Evolutionary conservation across 2,113 vertebrate genomes (phyloP), one percentile per base, ranked within the genome.

Genomic region (Nothoprocta perdicaria): DNA sequence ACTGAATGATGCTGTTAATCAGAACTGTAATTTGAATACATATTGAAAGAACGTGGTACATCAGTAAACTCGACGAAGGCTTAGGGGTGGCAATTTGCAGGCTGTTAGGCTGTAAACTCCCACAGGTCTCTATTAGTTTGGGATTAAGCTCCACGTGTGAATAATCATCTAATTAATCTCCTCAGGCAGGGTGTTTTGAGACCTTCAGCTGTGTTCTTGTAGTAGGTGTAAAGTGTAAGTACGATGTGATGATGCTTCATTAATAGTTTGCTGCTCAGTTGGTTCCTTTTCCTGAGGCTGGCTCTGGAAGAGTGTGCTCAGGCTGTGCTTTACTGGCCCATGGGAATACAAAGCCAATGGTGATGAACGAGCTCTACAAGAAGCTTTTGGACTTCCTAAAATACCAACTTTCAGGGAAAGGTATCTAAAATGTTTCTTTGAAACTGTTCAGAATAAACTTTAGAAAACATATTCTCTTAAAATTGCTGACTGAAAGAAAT

Each of bases 131-230:
- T 1, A 2, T 52, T 79, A n/a, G 50, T 66, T 94, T 73, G 89
- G 82, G 87, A 95, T 93, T 96, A 89, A 89, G 50, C 45, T 91
- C 87, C 76, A 24, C 45, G 27, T 87, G 72, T 85, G 87, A 93
- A 87, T 87, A 95, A 91, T 87, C 71, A 85, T 41, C 60, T 87
- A 89, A 92, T 92, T 91, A 92, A 89, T 91, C 72, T 89, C 65
- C 72, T 91, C 94, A 67, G 46, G 60, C 55, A 80, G 84, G 48
- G 50, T 14, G 55, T 87, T 92, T 18, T 46, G 68, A 74, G 61
- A 58, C 41, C 76, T 85, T 48, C 50, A 60, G 68, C 41, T 6
- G 41, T 67, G 14, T 38, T 85, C 46, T 67, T 66, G 72, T 50
- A 87, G 61, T 15, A 67, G 21, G 35, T 71, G 60, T 41, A 38